These are phyloP conservation scores for Eugnorisma glareosa DNA, from an alignment of 2,888 invertebrate genomes.

Conservation along the genomic window DNA sequence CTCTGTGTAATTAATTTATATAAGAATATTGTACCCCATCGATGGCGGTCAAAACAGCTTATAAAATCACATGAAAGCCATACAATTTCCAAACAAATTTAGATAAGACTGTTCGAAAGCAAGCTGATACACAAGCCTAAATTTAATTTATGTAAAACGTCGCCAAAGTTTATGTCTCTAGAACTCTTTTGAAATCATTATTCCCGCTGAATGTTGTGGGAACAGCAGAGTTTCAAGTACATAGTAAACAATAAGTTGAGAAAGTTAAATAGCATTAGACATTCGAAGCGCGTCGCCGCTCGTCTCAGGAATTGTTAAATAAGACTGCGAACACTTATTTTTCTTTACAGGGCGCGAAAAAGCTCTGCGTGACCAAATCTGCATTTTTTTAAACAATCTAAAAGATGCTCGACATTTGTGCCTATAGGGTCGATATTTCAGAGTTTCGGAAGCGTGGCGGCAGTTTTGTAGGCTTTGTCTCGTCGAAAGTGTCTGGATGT, in stretches of 20 bases:
- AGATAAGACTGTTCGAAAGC: constrained; percentile 60
- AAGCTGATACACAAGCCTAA: constrained; percentile 65
- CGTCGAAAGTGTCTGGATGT: not conserved
- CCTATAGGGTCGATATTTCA: not conserved
- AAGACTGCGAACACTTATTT: constrained; percentile 82
- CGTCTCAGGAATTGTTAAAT: constrained; percentile 80
- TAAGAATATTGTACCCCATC: constrained; percentile 10
- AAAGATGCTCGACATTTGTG: not conserved
- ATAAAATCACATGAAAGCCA: constrained; percentile 29
- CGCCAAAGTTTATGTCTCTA: constrained; percentile 67
- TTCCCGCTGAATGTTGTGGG: constrained; percentile 41
- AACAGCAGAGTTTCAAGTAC: constrained; percentile 69
- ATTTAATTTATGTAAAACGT: constrained; percentile 78
- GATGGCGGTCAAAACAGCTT: constrained; percentile 16
- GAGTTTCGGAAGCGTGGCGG: not conserved
- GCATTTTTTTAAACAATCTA: constrained; percentile 34
- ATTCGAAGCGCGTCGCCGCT: constrained; percentile 78
- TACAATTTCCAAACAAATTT: constrained; percentile 45
- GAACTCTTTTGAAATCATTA: constrained; percentile 76
- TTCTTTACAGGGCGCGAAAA: constrained; percentile 46
- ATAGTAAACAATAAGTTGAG: constrained; percentile 76
- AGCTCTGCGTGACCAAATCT: constrained; percentile 34
- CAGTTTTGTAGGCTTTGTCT: not conserved
- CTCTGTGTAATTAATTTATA: constrained; percentile 4
- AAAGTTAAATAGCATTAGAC: constrained; percentile 77